Evolutionary conservation across 2,113 vertebrate genomes (phyloP).

Genomic region (Poicephalus gulielmi): DNA sequence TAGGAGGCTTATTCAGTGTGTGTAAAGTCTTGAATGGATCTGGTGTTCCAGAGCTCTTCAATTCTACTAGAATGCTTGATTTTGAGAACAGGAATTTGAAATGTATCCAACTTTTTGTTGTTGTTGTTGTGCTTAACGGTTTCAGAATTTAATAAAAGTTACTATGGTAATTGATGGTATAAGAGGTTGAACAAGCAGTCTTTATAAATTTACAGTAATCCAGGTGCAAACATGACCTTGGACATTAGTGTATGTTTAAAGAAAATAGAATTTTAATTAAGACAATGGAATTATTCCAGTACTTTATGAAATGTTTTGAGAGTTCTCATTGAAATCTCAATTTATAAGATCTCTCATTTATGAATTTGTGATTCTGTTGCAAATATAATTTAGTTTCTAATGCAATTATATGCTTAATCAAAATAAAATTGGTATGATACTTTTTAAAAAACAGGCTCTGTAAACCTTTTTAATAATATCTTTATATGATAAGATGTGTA

Average conservation of each 20-base stretch:
- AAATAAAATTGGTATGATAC: neutral
- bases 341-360: neutral
- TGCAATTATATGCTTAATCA: neutral
- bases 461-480: neutral
- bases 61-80: neutral
- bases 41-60: neutral
- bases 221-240: neutral
- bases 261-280: neutral
- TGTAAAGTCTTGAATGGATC: neutral
- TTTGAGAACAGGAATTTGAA: neutral
- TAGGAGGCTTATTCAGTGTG: neutral
- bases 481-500: neutral
- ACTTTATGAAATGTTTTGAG: neutral
- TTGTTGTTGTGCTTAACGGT: neutral
- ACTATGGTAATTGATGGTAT: neutral
- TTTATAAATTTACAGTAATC: neutral
- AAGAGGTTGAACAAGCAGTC: neutral
- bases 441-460: neutral
- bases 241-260: neutral
- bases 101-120: neutral
- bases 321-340: neutral
- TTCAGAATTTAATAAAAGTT: neutral
- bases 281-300: neutral
- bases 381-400: neutral
- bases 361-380: neutral